Evolutionary conservation across 2,888 invertebrate species (phyloP).

Genomic region (Tetragonisca angustula): DNA sequence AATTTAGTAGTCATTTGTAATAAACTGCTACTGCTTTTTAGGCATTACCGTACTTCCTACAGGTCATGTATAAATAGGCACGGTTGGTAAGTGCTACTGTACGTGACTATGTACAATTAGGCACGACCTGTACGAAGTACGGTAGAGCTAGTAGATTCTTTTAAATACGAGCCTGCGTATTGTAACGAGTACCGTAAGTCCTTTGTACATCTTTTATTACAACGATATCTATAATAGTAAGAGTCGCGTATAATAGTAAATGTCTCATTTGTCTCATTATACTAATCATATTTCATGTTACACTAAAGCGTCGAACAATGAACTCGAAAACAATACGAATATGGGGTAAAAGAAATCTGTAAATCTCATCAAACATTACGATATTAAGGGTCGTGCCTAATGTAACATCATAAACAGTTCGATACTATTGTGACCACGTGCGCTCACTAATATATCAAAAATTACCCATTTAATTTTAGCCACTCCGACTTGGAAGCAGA

Average conservation of each 20-base stretch:
- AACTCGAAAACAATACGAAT: background rate
- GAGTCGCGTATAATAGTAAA: background rate
- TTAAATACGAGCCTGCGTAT: conserved; percentile 62
- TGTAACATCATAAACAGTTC: conserved; percentile 49
- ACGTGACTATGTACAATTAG: conserved; percentile 66
- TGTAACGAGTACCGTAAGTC: conserved; percentile 65
- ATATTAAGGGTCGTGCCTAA: conserved; percentile 70
- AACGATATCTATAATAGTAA: conserved; percentile 18
- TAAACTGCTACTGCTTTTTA: conserved; percentile 71
- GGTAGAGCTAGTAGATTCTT: conserved; percentile 72
- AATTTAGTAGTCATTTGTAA: conserved; percentile 64
- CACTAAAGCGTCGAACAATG: conserved; percentile 16
- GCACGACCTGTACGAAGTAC: conserved; percentile 75
- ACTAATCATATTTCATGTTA: background rate
- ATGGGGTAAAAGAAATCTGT: background rate
- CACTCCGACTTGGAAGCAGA: conserved; percentile 87
- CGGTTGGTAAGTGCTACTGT: conserved; percentile 72
- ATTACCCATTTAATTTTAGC: conserved; percentile 77
- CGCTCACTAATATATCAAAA: conserved; percentile 44
- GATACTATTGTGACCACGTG: background rate
- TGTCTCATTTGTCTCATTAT: conserved; percentile 5
- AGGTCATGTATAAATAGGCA: conserved; percentile 72
- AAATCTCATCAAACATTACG: conserved; percentile 20
- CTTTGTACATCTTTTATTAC: conserved; percentile 46
- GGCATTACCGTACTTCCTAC: conserved; percentile 74